phyloP scores from a whole-genome alignment of 2,113 vertebrate species.

The Gasterosteus nipponicus region DNA sequence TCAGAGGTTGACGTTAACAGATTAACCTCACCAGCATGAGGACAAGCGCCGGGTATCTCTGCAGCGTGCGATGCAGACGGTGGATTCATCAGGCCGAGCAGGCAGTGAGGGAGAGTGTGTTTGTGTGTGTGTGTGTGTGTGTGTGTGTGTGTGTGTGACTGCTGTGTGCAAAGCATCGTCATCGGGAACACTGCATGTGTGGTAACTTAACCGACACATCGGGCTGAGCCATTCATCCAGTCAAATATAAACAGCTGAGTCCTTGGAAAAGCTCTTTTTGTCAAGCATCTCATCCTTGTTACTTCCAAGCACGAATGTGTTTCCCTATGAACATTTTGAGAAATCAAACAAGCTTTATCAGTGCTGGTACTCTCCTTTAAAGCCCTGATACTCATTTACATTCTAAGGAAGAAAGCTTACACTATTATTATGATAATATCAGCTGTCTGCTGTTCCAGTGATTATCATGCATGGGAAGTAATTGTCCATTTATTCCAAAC shows the following conservation, averaged over 20 bases:
- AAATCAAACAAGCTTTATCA: conserved; percentile 38
- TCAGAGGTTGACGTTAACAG: conserved; percentile 55
- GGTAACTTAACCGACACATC: conserved; percentile 50
- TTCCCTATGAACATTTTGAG: conserved; percentile 9
- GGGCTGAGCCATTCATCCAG: conserved; percentile 41
- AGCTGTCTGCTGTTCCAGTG: conserved; percentile 33
- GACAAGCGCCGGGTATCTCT: conserved; percentile 31
- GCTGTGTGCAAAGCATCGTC: conserved; percentile 15
- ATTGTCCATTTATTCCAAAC: conserved; percentile 53
- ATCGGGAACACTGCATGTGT: conserved; percentile 8
- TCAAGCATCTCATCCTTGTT: not conserved
- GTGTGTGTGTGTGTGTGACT: not conserved
- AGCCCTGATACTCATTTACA: conserved; percentile 35
- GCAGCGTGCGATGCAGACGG: conserved; percentile 12
- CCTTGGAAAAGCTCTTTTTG: conserved; percentile 7
- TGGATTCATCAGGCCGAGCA: conserved; percentile 49
- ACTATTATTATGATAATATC: conserved; percentile 65
- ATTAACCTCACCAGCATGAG: conserved; percentile 48
- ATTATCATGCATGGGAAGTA: conserved; percentile 45
- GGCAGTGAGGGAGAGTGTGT: conserved; percentile 29
- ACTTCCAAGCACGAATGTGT: not conserved
- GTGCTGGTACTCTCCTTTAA: conserved; percentile 9
- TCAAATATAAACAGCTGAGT: conserved; percentile 35
- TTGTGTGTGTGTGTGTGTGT: not conserved
- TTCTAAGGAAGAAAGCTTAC: conserved; percentile 43